A percentile compares a stretch with the other conserved stretches of the same genome.
These are phyloP conservation scores for Petrolisthes cinctipes DNA, from an alignment of 2,888 invertebrate species.

Conservation along the genomic window DNA sequence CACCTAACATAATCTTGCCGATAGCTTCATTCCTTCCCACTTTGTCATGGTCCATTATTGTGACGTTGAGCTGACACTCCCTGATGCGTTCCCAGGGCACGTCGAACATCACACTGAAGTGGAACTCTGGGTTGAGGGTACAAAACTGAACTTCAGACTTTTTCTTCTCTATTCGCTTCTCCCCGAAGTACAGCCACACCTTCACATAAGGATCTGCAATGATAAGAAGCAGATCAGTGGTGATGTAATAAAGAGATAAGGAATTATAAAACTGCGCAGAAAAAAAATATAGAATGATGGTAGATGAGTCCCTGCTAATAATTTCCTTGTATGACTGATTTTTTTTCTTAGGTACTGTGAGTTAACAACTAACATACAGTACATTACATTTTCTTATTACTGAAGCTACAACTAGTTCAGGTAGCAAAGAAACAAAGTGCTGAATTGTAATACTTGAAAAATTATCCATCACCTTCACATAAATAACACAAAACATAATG, in stretches of 20 bases:
- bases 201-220: slow-evolving; percentile 95
- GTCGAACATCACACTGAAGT: slow-evolving; percentile 83
- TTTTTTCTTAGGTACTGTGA: too few relatives aligned
- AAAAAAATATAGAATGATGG: neutral
- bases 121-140: slow-evolving; percentile 94
- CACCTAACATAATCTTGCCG: slow-evolving; percentile 86
- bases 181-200: slow-evolving; percentile 95
- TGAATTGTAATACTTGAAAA: too few relatives aligned
- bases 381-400: too few relatives aligned
- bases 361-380: too few relatives aligned
- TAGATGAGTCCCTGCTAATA: neutral
- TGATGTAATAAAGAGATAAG: neutral
- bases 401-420: too few relatives aligned
- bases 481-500: too few relatives aligned
- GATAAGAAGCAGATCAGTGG: too few relatives aligned
- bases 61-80: slow-evolving; percentile 92
- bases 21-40: slow-evolving; percentile 93
- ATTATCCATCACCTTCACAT: too few relatives aligned
- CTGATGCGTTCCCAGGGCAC: slow-evolving; percentile 97
- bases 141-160: slow-evolving; percentile 95
- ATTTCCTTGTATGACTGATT: too few relatives aligned
- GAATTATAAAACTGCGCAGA: neutral
- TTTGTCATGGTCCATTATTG: slow-evolving; percentile 98
- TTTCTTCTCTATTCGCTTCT: slow-evolving; percentile 93
- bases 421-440: too few relatives aligned